Evolutionary conservation across 2,113 vertebrate species (phyloP).

Genomic region (Proterorhinus semilunaris): DNA sequence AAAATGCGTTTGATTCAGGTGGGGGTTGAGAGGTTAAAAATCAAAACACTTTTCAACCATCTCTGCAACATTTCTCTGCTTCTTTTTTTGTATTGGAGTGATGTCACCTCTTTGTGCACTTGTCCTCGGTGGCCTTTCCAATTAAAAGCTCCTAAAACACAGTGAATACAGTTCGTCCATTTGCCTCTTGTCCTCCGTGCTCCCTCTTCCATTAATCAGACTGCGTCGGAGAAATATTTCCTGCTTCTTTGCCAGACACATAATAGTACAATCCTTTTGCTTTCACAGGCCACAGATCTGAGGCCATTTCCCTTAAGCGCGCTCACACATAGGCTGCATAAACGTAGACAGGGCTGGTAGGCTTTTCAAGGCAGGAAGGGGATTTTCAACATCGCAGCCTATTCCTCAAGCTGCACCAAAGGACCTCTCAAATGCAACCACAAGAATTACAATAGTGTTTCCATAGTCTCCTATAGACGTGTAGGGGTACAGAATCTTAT

Average conservation of each 20-base stretch:
- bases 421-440: constrained; percentile 32
- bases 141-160: constrained; percentile 2
- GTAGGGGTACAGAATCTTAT: not conserved
- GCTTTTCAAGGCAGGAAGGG: constrained; percentile 55
- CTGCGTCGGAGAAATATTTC: constrained; percentile 69
- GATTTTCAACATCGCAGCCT: constrained; percentile 51
- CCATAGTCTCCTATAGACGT: constrained; percentile 4
- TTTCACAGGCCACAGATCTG: constrained; percentile 48
- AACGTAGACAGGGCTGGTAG: constrained; percentile 55
- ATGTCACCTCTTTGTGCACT: not conserved
- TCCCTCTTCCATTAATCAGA: constrained; percentile 45
- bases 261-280: constrained; percentile 68
- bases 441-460: constrained; percentile 31
- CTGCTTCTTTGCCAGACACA: constrained; percentile 65
- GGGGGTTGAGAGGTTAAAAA: not conserved
- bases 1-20: no score
- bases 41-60: not conserved
- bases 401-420: constrained; percentile 44
- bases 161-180: constrained; percentile 1
- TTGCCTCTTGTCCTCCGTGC: constrained; percentile 2
- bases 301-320: constrained; percentile 35
- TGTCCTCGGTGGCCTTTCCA: not conserved
- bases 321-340: constrained; percentile 36
- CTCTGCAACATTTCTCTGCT: not conserved
- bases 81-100: not conserved